Base-by-base conservation (phyloP, 2,888 invertebrate genomes). In the Xestia ashworthii region DNA sequence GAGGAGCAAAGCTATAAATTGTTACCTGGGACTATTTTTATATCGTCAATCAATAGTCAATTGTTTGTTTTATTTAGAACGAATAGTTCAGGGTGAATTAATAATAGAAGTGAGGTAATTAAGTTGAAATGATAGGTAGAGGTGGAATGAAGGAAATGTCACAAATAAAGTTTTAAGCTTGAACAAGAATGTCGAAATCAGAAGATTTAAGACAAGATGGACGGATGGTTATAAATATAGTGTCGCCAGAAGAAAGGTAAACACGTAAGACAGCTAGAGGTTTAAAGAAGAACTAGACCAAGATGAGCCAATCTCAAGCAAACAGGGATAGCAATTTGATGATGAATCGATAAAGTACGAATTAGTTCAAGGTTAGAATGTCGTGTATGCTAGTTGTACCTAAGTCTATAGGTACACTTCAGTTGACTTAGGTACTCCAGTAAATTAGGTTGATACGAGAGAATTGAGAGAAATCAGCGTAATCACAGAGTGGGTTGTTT, bases 401-500 rank as follows among this genome's bases (percentile, higher is more conserved):
- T 60, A 50, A 68, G 62, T 83, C 25, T 53, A 32, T 32, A 32
- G 32, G 32, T 32, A 74, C 38, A 69, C 22, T 60, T 44, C 8
- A 62, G 38, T 66, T 74, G 84, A 32, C 73, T 71, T 70, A 41
- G 5, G 38, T 38, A 80, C 73, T 76, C 71, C 53, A 64, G 55
- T 38, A 70, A 79, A 77, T 74, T 64, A 70, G 74, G 65, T 76
- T 72, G n/a, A 70, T 53, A 69, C 22, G 46, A 78, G 84, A 76
- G 84, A 75, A 84, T 80, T 87, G 46, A 74, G 84, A 74, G 84
- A 75, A 84, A 87, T 87, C 76, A 65, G 69, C 58, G 74, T 80
- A 76, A 87, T 87, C 19, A 87, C 62, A 75, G 69, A 76, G 75
- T 70, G 53, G 67, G 71, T 22, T 67, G 53, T 0, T 48, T 65